Conservation (phyloP, 2,888 invertebrate species). For the Melinaea menophilus region DNA sequence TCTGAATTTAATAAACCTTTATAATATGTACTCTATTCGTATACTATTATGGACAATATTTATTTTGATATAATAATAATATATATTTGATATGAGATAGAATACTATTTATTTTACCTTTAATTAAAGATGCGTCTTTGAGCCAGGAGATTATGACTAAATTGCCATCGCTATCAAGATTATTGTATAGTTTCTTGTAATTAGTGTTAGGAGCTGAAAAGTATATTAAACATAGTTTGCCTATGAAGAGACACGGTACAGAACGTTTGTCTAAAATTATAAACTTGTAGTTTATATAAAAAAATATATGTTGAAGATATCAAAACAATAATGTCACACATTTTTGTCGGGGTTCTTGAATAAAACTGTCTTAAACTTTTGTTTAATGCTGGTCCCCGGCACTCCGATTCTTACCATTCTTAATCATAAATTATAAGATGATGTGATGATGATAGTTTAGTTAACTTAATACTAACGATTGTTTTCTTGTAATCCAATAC, state of each 20-base stretch:
- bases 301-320: too few species aligned
- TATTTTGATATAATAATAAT: too few species aligned
- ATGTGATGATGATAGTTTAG: not conserved
- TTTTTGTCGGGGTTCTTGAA: too few species aligned
- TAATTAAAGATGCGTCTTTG: not conserved
- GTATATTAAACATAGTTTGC: not conserved
- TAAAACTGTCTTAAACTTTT: too few species aligned
- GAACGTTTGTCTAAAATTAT: not conserved
- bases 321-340: too few species aligned
- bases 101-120: not conserved
- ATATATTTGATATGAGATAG: too few species aligned
- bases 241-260: not conserved
- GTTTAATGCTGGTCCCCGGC: too few species aligned
- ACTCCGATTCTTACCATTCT: too few species aligned
- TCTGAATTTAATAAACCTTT: conserved; percentile 10
- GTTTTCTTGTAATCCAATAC: conserved; percentile 28
- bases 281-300: too few species aligned
- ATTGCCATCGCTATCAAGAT: not conserved
- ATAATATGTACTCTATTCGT: too few species aligned
- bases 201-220: conserved; percentile 2
- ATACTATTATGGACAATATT: too few species aligned
- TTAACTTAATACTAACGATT: conserved; percentile 30
- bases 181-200: not conserved
- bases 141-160: conserved; percentile 1
- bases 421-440: too few species aligned